Evolutionary conservation across 2,113 vertebrate species (phyloP).

Genomic region (Rostratula benghalensis): DNA sequence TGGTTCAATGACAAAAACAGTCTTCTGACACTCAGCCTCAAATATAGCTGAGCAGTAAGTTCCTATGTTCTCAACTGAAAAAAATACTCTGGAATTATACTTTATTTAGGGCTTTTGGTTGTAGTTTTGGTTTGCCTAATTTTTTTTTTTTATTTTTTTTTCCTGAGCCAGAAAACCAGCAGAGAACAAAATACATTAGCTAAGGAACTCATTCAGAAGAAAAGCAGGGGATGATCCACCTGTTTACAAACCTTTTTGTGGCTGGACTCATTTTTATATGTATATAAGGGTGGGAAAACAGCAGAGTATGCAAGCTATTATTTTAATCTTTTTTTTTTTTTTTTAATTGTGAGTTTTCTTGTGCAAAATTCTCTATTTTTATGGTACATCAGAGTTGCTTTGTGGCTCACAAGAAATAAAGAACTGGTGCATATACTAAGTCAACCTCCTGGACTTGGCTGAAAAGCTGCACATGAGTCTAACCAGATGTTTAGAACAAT

Average conservation of each 20-base stretch:
- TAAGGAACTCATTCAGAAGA: background rate
- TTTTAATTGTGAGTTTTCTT: background rate
- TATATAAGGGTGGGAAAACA: background rate
- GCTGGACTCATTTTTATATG: background rate
- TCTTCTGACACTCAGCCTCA: background rate
- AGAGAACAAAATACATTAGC: background rate
- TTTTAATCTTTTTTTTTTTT: background rate
- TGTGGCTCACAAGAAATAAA: slow-evolving; percentile 1
- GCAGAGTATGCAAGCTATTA: fast-evolving
- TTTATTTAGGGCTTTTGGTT: background rate
- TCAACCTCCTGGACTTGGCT: slow-evolving; percentile 56
- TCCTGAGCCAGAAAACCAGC: background rate
- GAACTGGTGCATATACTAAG: background rate
- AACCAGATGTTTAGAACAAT: slow-evolving; percentile 77
- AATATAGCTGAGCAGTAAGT: background rate
- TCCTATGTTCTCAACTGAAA: background rate
- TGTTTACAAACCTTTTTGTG: background rate
- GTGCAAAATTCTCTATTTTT: background rate
- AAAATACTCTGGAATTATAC: background rate
- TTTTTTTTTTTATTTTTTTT: background rate
- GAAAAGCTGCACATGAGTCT: slow-evolving; percentile 63
- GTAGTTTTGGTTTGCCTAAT: background rate
- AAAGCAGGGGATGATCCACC: background rate
- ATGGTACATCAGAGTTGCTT: background rate
- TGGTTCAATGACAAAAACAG: background rate